Evolutionary conservation across 2,113 vertebrate genomes (phyloP).

Genomic region (Gyps fulvus): DNA sequence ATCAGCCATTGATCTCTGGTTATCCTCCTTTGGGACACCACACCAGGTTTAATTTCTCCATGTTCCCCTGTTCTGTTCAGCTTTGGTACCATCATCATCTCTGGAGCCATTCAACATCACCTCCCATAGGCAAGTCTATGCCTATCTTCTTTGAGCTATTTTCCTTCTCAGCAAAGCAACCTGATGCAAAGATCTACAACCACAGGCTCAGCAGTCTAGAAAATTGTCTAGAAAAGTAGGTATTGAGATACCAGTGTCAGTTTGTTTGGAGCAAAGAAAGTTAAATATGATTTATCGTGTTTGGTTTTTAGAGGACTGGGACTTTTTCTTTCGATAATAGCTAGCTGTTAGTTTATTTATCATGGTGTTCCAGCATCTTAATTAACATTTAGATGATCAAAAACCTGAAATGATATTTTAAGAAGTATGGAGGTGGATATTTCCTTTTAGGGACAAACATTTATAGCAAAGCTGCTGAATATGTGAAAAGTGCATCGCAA

Average conservation of each 20-base stretch:
- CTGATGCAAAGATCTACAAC: not conserved
- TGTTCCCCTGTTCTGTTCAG: not conserved
- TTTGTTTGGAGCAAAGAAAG: not conserved
- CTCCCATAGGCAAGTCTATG: not conserved
- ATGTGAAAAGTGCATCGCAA: not conserved
- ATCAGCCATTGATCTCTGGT: not conserved
- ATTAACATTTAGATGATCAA: conserved; percentile 38
- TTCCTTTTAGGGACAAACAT: conserved; percentile 30
- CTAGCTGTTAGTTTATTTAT: conserved; percentile 43
- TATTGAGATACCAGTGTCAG: not conserved
- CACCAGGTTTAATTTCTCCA: not conserved
- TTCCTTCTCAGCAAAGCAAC: not conserved
- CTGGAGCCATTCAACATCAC: not conserved
- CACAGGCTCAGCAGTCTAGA: not conserved
- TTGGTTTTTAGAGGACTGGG: not conserved
- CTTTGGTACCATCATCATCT: not conserved
- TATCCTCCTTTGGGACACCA: not conserved
- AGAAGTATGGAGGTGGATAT: not conserved
- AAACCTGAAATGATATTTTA: conserved; percentile 31
- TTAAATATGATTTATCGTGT: not conserved
- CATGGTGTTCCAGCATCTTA: not conserved
- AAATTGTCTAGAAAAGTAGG: not conserved
- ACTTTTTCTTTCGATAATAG: not conserved
- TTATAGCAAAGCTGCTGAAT: conserved; percentile 38
- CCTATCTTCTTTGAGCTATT: not conserved